These are phyloP conservation scores for Protaetia brevitarsis DNA, from an alignment of 1,140 invertebrate genomes.

Conservation along the genomic window DNA sequence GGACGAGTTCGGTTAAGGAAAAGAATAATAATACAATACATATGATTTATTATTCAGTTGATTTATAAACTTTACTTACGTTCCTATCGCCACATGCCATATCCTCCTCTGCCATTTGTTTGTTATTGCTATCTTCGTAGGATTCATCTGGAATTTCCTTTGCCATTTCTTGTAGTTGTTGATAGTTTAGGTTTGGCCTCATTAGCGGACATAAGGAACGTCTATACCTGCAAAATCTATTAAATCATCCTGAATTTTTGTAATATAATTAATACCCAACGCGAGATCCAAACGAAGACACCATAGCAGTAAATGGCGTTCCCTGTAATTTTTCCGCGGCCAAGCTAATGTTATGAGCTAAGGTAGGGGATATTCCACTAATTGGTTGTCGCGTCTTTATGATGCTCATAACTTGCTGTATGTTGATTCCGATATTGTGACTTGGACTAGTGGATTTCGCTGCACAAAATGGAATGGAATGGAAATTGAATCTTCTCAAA, in stretches of 20 bases:
- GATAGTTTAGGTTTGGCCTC: slow-evolving; percentile 37
- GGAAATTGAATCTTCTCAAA: slow-evolving; percentile 50
- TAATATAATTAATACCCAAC: slow-evolving; percentile 22
- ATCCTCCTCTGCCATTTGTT: neutral
- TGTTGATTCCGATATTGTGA: slow-evolving; percentile 57
- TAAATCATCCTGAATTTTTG: neutral
- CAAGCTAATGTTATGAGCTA: slow-evolving; percentile 46
- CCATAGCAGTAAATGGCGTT: slow-evolving; percentile 36
- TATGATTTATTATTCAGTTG: no score
- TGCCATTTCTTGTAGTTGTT: slow-evolving; percentile 44
- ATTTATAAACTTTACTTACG: neutral
- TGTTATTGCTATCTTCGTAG: neutral
- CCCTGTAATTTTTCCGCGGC: slow-evolving; percentile 43
- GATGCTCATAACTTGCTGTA: slow-evolving; percentile 56
- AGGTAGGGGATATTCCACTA: slow-evolving; percentile 43
- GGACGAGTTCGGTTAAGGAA: no score
- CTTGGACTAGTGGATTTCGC: slow-evolving; percentile 54
- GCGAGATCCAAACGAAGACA: slow-evolving; percentile 40
- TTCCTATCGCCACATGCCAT: slow-evolving; percentile 3
- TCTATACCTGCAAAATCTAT: slow-evolving; percentile 26
- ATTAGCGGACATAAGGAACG: slow-evolving; percentile 40
- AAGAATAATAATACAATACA: no score
- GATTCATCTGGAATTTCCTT: slow-evolving; percentile 39
- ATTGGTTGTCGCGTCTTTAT: slow-evolving; percentile 52
- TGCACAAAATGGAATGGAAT: slow-evolving; percentile 56